Conservation (phyloP, 2,797 vertebrate genomes). For the Taenioides sp. region DNA sequence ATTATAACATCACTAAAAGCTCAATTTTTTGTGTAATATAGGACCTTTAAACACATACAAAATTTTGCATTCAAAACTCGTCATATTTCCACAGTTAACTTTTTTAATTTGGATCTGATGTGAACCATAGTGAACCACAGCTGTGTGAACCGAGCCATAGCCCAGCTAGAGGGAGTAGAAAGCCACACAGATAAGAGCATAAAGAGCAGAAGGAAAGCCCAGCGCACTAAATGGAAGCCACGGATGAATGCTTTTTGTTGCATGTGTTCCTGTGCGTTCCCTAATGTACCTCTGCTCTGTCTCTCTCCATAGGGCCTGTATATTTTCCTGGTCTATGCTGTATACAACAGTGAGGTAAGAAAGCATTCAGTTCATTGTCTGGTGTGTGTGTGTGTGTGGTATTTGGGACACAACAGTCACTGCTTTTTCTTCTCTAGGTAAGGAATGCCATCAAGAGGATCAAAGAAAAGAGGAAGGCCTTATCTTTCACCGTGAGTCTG, state of each 20-base stretch:
- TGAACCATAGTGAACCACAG: background rate
- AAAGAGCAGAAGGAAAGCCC: background rate
- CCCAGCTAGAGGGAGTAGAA: constrained; percentile 29
- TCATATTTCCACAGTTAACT: background rate
- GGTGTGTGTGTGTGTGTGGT: constrained; percentile 28
- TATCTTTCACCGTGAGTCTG: constrained; percentile 83
- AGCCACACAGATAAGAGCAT: constrained; percentile 19
- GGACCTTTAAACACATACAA: no score
- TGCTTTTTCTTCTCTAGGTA: constrained; percentile 78
- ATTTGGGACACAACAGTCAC: constrained; percentile 35
- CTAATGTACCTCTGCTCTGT: constrained; percentile 9
- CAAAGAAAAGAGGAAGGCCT: constrained; percentile 88
- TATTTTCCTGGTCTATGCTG: constrained; percentile 90
- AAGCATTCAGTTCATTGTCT: constrained; percentile 37
- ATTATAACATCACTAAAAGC: no score
- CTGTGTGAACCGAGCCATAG: constrained; percentile 16
- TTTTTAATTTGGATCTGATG: background rate
- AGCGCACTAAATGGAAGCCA: constrained; percentile 23
- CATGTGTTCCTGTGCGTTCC: background rate
- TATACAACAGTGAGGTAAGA: constrained; percentile 91
- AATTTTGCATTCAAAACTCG: background rate
- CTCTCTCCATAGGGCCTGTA: constrained; percentile 83
- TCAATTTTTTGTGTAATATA: no score
- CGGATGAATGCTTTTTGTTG: constrained; percentile 36
- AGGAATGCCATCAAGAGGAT: constrained; percentile 88